phyloP scores from a whole-genome alignment of 2,797 vertebrate genomes.

The Sternarchorhynchus goeldii region DNA sequence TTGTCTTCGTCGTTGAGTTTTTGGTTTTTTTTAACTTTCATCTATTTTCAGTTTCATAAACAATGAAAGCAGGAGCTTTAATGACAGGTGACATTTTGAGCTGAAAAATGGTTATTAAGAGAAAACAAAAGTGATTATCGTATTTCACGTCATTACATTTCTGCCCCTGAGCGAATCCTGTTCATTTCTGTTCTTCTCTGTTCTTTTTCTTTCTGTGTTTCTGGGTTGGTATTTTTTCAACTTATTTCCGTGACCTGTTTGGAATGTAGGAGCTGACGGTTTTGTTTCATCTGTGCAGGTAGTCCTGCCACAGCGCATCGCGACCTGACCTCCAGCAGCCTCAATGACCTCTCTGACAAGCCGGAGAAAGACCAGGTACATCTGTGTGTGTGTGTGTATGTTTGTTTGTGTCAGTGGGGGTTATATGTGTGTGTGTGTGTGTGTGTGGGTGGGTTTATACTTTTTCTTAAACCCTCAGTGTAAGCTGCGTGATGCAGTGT shows the following conservation, averaged over 20 bases:
- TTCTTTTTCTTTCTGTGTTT: conserved; percentile 34
- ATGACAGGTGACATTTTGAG: no score
- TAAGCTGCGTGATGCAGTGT: no score
- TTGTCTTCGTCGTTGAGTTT: no score
- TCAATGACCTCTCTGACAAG: conserved; percentile 96
- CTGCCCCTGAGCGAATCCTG: not conserved
- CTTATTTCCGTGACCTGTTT: not conserved
- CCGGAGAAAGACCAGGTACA: conserved; percentile 97
- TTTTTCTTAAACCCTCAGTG: no score
- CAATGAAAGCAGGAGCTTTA: no score
- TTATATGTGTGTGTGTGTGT: no score
- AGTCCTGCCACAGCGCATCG: conserved; percentile 88
- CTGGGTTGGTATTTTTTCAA: conserved; percentile 1
- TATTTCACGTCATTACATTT: no score
- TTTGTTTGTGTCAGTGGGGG: not conserved
- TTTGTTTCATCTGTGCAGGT: conserved; percentile 71
- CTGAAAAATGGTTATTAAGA: no score
- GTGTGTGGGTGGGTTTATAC: no score
- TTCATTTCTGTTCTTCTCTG: not conserved
- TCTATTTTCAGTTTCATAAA: no score
- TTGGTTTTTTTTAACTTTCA: no score
- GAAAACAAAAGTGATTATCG: no score
- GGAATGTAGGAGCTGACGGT: conserved; percentile 13
- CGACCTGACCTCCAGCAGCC: conserved; percentile 94
- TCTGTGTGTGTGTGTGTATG: conserved; percentile 13